Evolutionary conservation across 1,140 invertebrate genomes (phyloP), one percentile per base, ranked within the genome.

Genomic region (Drosophila nebulosa): DNA sequence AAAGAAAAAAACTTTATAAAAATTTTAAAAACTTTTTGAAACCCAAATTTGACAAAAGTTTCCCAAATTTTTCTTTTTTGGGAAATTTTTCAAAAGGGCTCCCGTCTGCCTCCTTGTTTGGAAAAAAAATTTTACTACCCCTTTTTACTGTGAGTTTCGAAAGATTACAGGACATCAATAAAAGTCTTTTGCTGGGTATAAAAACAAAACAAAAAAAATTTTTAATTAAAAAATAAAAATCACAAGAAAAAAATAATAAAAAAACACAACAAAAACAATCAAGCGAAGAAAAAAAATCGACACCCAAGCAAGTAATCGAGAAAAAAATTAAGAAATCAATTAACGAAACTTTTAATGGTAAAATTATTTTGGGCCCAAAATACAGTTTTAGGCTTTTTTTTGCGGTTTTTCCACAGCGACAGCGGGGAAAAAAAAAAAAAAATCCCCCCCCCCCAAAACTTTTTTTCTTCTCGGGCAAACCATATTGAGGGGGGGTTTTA

Each of bases 331-430:
- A 26, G 67, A 73, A 74, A 74, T 74, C 71, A 74, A 74, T 74
- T 74, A 74, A 57, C 71, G 74, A 67, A 81, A 58, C 76, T 79
- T 72, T 85, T 80, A 84, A 85, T 86, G 64, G 59, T 32, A 61
- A 65, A 60, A 27, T 72, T 52, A 65, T 74, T 67, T 70, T 61
- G 51, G 53, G 35, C 30, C n/a, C n/a, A n/a, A 56, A 57, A 57
- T 73, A 58, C 35, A 84, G 69, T 77, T 84, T 84, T 84, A 80
- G 79, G 36, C 52, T 22, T 39, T 46, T 64, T 30, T 39, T 32
- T 76, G 64, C 63, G 35, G 72, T 42, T 69, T 79, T 67, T 66
- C 64, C 64, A 50, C 36, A 59, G 26, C 24, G 7, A 26, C 26
- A 9, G 12, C n/a, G 30, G 30, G 2, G 27, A 57, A 55, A 58